These are phyloP conservation scores for Dendroctonus valens DNA, from an alignment of 1,140 invertebrate species.

Conservation along the genomic window DNA sequence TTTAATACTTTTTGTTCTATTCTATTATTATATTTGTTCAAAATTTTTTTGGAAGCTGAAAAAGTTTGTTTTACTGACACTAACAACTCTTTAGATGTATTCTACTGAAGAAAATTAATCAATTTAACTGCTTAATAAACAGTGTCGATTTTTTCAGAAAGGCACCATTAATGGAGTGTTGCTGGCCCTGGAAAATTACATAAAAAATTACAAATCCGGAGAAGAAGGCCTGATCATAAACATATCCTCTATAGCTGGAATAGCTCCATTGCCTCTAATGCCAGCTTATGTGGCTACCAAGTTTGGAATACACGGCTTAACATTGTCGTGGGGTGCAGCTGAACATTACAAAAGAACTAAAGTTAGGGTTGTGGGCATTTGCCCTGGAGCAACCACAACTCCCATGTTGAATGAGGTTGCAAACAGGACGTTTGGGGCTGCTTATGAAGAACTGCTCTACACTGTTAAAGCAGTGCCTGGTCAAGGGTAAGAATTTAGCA, in stretches of 20 bases:
- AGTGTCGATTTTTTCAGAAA: conserved; percentile 32
- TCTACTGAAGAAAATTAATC: too few relatives aligned
- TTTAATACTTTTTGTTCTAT: too few relatives aligned
- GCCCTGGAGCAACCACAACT: conserved; percentile 46
- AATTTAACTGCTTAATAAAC: too few relatives aligned
- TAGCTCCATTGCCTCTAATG: conserved; percentile 20
- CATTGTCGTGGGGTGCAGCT: conserved; percentile 31
- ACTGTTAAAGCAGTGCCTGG: neutral
- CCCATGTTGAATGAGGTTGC: conserved; percentile 25
- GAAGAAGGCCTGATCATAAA: conserved; percentile 42
- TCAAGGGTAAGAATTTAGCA: neutral
- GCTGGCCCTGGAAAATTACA: conserved; percentile 41
- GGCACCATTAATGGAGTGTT: conserved; percentile 39
- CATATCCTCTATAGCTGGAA: conserved; percentile 39
- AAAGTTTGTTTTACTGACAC: too few relatives aligned
- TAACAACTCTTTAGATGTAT: too few relatives aligned
- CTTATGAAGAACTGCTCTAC: neutral
- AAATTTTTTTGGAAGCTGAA: too few relatives aligned
- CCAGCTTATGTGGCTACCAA: conserved; percentile 43
- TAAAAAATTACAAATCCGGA: conserved; percentile 41
- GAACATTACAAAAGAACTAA: conserved; percentile 39
- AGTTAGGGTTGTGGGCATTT: conserved; percentile 44
- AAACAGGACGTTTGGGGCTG: conserved; percentile 8
- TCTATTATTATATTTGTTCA: too few relatives aligned
- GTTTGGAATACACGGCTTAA: conserved; percentile 39